Base-by-base conservation (phyloP, 2,888 invertebrate genomes). In the Brenthis daphne region DNA sequence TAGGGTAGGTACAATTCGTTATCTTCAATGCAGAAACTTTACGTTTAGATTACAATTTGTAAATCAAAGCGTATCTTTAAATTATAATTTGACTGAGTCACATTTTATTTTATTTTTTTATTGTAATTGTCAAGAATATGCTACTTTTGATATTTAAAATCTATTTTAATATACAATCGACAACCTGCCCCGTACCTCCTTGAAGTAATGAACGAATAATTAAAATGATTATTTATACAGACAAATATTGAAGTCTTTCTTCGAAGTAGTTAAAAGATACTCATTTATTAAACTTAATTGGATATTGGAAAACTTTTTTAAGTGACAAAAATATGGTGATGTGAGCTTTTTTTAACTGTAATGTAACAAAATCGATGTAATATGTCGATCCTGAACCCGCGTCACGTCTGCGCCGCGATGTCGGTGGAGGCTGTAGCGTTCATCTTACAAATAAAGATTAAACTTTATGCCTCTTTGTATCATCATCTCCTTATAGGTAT, bases 381-480 rank as follows among this genome's bases (percentile, higher is more conserved):
- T 43, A 8, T 37, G 16, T 16, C 5, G 4, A 57, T 57, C 16
- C 3, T 4, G 43, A 3, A 57, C 8, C n/a, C 57, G 16, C 57
- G 57, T 48, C 57, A 47, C 47, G 57, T 47, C 57, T 43, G 57
- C 43, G 43, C 20, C n/a, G 37, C 57, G n/a, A 57, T 12, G 57
- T 16, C 57, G 24, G 6, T 8, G 57, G 57, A 47, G 47, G 47
- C 13, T 58, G 58, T 47, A 14, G 14, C 24, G 57, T 14, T 24
- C 48, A 29, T 24, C 14, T 58, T 56, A 48, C 24, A 48, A 48
- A 58, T 58, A 58, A 48, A 58, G 24, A 24, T 58, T 58, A 29
- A 58, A 12, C 48, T 58, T 58, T 48, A 58, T 58, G 48, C 12
- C n/a, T 24, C 48, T 48, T 24, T 5, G 48, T 58, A 29, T 58